A percentile compares a stretch with the other conserved stretches of the same genome.
Conservation (phyloP, 2,113 vertebrate genomes). For the Dendropsophus ebraccatus region DNA sequence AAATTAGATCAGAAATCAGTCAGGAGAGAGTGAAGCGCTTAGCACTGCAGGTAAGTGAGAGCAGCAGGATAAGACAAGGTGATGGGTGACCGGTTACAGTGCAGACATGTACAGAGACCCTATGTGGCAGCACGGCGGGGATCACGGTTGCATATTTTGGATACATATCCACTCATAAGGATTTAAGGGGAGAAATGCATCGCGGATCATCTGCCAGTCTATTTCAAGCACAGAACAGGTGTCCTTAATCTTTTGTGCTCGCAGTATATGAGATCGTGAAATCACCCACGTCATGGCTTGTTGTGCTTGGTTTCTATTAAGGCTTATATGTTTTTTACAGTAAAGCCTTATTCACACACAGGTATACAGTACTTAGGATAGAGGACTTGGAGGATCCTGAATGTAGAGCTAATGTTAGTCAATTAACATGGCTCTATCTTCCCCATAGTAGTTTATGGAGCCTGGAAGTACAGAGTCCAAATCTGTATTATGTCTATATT, state of each 20-base stretch:
- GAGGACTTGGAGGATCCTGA: background rate
- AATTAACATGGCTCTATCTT: background rate
- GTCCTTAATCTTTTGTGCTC: slow-evolving; percentile 12
- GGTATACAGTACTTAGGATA: background rate
- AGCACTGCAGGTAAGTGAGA: slow-evolving; percentile 63
- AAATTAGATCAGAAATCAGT: slow-evolving; percentile 60
- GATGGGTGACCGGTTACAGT: too few relatives aligned
- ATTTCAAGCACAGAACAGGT: slow-evolving; percentile 1
- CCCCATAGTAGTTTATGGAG: too few relatives aligned
- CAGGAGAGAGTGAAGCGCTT: slow-evolving; percentile 60
- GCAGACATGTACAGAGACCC: too few relatives aligned
- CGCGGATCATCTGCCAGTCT: background rate
- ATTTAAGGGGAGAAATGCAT: slow-evolving; percentile 3
- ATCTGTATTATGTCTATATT: too few relatives aligned
- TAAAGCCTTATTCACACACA: background rate
- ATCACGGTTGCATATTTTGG: too few relatives aligned
- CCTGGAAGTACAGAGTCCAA: too few relatives aligned
- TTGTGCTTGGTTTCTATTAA: background rate
- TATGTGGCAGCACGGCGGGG: too few relatives aligned
- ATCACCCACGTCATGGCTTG: background rate
- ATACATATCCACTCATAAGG: background rate
- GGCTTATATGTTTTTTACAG: background rate
- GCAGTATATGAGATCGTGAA: background rate
- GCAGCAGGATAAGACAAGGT: too few relatives aligned
- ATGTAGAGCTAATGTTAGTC: background rate